Evolutionary conservation across 2,113 vertebrate genomes (phyloP).

Genomic region (Prionailurus bengalensis): DNA sequence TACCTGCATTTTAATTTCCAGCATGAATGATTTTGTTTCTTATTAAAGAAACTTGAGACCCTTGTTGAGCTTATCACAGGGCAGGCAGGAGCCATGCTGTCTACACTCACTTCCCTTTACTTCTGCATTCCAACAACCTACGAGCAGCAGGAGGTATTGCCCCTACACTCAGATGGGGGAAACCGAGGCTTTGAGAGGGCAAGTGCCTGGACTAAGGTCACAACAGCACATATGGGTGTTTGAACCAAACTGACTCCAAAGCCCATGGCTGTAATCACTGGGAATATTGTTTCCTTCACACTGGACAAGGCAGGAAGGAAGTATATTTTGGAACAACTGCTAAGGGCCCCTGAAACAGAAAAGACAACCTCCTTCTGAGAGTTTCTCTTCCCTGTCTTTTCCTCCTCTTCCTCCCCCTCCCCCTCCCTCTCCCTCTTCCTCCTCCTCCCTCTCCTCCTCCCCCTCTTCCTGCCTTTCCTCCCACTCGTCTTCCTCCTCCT

Average conservation of each 20-base stretch:
- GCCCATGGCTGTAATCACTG: background rate
- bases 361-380: background rate
- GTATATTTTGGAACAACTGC: background rate
- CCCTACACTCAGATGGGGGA: background rate
- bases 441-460: background rate
- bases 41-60: background rate
- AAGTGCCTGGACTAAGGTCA: background rate
- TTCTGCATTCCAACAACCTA: background rate
- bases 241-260: background rate
- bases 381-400: background rate
- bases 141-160: background rate
- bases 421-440: background rate
- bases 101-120: background rate
- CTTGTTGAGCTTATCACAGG: background rate
- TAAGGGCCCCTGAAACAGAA: background rate
- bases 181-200: background rate
- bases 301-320: background rate
- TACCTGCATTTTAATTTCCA: background rate
- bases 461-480: no score
- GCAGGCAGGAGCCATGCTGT: no score
- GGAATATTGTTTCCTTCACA: background rate
- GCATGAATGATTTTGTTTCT: background rate
- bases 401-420: no score
- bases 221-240: background rate
- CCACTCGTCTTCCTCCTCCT: background rate